phyloP scores from a whole-genome alignment of 2,888 invertebrate species.

The Zootermopsis nevadensis region DNA sequence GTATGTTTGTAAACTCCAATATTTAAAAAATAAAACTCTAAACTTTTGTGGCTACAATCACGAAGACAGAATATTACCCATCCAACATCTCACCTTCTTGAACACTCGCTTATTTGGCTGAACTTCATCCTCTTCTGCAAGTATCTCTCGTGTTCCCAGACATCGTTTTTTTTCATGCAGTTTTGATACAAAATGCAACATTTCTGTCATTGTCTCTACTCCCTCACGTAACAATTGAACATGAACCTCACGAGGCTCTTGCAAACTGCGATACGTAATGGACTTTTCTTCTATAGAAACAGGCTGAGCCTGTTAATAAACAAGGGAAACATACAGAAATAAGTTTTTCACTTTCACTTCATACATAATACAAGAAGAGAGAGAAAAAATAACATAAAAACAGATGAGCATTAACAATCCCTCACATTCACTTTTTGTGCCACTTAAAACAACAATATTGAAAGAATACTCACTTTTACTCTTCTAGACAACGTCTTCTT shows the following conservation, averaged over 20 bases:
- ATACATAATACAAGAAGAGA: not conserved
- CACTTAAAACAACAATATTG: too few species aligned
- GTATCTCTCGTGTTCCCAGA: conserved; percentile 89
- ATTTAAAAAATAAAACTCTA: not conserved
- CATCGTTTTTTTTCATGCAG: conserved; percentile 80
- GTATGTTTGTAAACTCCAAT: too few species aligned
- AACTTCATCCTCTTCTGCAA: conserved; percentile 93
- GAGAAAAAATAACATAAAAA: too few species aligned
- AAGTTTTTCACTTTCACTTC: not conserved
- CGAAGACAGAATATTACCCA: not conserved
- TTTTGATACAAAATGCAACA: conserved; percentile 82
- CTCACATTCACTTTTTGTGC: too few species aligned
- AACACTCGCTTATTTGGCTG: conserved; percentile 95
- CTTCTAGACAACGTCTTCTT: conserved; percentile 79
- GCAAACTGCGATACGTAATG: conserved; percentile 79
- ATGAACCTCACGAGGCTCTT: conserved; percentile 77
- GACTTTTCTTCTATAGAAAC: conserved; percentile 73
- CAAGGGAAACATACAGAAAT: not conserved
- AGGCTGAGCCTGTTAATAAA: conserved; percentile 73
- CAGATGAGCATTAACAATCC: too few species aligned
- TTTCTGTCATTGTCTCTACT: conserved; percentile 84
- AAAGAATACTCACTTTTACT: conserved; percentile 74
- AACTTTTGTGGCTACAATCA: not conserved
- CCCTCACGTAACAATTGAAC: conserved; percentile 79
- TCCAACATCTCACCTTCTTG: conserved; percentile 76